These are phyloP conservation scores for Melinaea marsaeus DNA, from an alignment of 2,888 invertebrate species.

Conservation along the genomic window DNA sequence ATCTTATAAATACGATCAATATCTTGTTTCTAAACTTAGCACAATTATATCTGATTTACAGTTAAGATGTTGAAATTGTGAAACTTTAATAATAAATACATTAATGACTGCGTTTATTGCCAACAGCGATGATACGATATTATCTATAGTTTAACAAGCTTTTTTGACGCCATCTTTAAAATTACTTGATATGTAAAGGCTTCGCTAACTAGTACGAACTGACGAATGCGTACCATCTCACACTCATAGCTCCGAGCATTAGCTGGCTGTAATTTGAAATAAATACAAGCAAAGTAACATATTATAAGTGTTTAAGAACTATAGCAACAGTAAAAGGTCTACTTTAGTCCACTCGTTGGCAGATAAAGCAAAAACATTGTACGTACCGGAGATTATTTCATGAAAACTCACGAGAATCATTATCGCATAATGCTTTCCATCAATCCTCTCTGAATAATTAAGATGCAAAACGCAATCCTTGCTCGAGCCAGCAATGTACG, in stretches of 20 bases:
- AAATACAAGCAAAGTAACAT: constrained; percentile 17
- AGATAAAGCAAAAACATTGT: constrained; percentile 31
- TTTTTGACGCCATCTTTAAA: constrained; percentile 1
- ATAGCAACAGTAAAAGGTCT: constrained; percentile 9
- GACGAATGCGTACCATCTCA: constrained; percentile 46
- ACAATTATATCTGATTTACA: constrained; percentile 3
- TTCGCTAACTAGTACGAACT: constrained; percentile 41
- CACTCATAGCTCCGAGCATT: constrained; percentile 39
- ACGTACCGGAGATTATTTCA: constrained; percentile 48
- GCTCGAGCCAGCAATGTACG: constrained; percentile 18
- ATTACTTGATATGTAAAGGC: constrained; percentile 10
- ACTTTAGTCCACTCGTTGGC: constrained; percentile 15
- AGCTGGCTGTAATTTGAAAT: constrained; percentile 15
- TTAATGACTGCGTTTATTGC: constrained; percentile 1
- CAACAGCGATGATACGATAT: constrained; percentile 2
- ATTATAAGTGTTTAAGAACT: constrained; percentile 17
- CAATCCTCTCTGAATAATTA: constrained; percentile 61
- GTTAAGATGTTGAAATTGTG: constrained; percentile 4
- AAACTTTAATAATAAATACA: constrained; percentile 5
- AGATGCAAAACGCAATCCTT: constrained; percentile 42
- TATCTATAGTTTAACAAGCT: constrained; percentile 6
- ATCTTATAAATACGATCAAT: neutral
- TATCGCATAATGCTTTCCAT: constrained; percentile 55
- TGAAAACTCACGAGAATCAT: constrained; percentile 62
- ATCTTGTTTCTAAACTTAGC: neutral